These are phyloP conservation scores for Parnassius smintheus DNA, from an alignment of 2,888 invertebrate species.

Conservation along the genomic window DNA sequence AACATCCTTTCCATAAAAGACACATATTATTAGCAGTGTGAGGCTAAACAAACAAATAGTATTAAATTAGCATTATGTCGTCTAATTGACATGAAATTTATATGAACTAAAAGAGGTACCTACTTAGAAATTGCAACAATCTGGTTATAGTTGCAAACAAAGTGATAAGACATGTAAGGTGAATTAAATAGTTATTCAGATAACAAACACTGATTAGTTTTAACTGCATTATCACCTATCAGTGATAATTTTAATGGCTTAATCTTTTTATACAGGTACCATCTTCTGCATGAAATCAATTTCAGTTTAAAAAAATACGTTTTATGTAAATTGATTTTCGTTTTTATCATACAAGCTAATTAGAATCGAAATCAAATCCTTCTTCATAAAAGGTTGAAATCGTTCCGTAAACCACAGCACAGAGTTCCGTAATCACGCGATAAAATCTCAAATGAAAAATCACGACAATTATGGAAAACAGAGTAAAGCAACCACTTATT, in stretches of 20 bases:
- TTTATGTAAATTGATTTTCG: background rate
- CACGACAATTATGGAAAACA: conserved; percentile 1
- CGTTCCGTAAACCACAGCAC: background rate
- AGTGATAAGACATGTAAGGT: background rate
- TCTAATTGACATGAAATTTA: too few relatives aligned
- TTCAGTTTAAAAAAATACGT: background rate
- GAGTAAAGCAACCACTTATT: background rate
- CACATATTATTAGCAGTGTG: too few relatives aligned
- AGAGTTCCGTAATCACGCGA: background rate
- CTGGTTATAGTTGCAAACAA: background rate
- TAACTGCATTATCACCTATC: background rate
- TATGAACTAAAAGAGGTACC: background rate
- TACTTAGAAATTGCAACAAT: background rate
- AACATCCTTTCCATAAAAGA: too few relatives aligned
- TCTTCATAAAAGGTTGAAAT: background rate
- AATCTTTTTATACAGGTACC: background rate
- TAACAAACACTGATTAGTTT: conserved; percentile 7
- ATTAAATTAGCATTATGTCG: too few relatives aligned
- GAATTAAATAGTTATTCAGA: conserved; percentile 3
- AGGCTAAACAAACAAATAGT: too few relatives aligned
- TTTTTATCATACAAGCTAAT: background rate
- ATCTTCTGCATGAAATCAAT: too few relatives aligned
- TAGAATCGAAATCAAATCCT: conserved; percentile 2
- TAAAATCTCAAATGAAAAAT: background rate
- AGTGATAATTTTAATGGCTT: background rate